Evolutionary conservation across 2,113 vertebrate species (phyloP), one percentile per base, ranked within the genome.

Genomic region (Uropsilus gracilis): DNA sequence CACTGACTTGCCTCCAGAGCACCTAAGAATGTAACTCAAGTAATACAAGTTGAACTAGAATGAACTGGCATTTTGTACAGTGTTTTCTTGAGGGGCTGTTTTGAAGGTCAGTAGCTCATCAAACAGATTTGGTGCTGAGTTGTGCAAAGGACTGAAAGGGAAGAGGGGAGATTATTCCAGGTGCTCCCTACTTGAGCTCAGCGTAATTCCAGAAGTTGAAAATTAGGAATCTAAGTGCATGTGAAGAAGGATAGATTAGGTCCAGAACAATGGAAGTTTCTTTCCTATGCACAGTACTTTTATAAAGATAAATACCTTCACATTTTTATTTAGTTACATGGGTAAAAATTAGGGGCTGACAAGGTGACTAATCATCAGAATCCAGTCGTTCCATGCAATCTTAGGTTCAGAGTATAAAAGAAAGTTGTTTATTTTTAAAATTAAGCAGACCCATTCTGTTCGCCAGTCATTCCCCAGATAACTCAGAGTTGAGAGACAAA

Each of bases 281-380:
- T n/a, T 44, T 1, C 7, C 8, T 85, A 20, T 92, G 17, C 28
- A 78, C 42, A 72, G 26, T 63, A 13, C 18, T 93, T 88, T 81
- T 39, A 53, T 55, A 55, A 55, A 55, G 6, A 20, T 22, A 22
- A 55, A 55, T 22, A 24, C 5, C 28, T 89, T 59, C 72, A 80
- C 42, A 76, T 81, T 77, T 96, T 87, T 7, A 32, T 69, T 78
- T 93, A 78, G 44, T 81, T 66, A 88, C 13, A 4, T 24, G 4
- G 53, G 24, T 66, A 82, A 95, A 94, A 71, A 39, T 88, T 78
- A 39, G 17, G 22, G n/a, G 50, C 39, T 68, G 55, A 94, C 86
- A 16, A 92, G 32, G 17, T 73, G 86, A 96, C 78, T 18, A 80
- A 13, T 94, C 68, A 88, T 53, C 26, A 86, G 37, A 82, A 5